Base-by-base conservation (phyloP, 2,113 vertebrate species). In the Eleginops maclovinus region DNA sequence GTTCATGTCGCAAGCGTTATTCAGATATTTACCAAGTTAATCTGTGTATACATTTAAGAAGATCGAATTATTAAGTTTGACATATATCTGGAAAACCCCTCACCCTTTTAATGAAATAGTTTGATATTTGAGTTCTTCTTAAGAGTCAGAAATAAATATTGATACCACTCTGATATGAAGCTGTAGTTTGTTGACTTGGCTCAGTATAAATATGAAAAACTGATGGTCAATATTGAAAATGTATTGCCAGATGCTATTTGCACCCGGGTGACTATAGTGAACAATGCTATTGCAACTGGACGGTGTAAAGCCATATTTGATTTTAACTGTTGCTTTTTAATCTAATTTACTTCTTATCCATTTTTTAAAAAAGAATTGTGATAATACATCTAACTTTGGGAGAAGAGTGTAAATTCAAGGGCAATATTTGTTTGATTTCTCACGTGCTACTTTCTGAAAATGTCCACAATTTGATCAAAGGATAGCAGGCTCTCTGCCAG, bases 391-490 rank as follows among this genome's bases (percentile, higher is more conserved):
- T 41, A 1, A 58, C 24, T 36, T 58, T 46, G 12, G 46, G 40
- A 63, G 46, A 16, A 51, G 16, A 24, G 54, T 28, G 16, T 31
- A 4, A 49, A 58, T 49, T 40, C 10, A 60, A 82, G 62, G 62
- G 56, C 17, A 50, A 12, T 13, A 4, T 24, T 51, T 61, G 16
- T 22, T 72, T 79, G 74, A 70, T 47, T 77, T 53, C 40, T 56
- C 31, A 22, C 54, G 40, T 70, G 49, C 40, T 55, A 59, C 66
- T 46, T 41, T 50, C 53, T 67, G 65, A 75, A 79, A 80, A 74
- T 15, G 7, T 40, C 46, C 54, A 62, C 5, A 46, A 2, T 67
- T 67, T 76, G 73, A 84, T 89, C 76, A 88, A 83, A 82, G 76
- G 53, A 59, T 50, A 28, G 17, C 31, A 40, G 28, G 36, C 44